A percentile compares a stretch with the other conserved stretches of the same genome.
These are phyloP conservation scores for Melitaea cinxia DNA, from an alignment of 1,140 invertebrate genomes.

Conservation along the genomic window DNA sequence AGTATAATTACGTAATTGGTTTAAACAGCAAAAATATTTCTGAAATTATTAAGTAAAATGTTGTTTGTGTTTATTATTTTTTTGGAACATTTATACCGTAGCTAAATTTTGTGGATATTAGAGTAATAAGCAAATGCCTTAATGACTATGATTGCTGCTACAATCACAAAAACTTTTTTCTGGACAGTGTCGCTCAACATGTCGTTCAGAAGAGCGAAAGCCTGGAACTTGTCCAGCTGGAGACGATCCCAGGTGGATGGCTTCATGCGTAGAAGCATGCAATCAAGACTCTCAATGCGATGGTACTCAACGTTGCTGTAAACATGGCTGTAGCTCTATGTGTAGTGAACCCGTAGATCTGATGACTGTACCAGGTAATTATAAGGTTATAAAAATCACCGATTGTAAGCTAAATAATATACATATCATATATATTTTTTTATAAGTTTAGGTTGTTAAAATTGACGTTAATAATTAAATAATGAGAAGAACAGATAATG, in stretches of 20 bases:
- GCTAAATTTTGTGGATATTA: too few species aligned
- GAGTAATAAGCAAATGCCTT: too few species aligned
- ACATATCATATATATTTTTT: not conserved
- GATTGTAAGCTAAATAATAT: not conserved
- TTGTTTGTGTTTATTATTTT: not conserved
- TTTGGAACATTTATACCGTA: not conserved
- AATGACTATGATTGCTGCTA: too few species aligned
- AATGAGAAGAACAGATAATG: too few species aligned
- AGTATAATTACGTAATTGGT: not conserved
- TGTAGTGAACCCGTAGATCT: constrained; percentile 84
- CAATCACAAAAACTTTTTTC: constrained; percentile 10
- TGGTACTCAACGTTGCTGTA: constrained; percentile 85
- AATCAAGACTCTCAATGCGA: constrained; percentile 84
- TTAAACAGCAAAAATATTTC: not conserved
- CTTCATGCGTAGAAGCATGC: constrained; percentile 84
- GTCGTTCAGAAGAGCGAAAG: constrained; percentile 60
- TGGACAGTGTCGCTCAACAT: constrained; percentile 65
- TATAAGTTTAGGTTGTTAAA: too few species aligned
- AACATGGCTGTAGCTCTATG: constrained; percentile 84
- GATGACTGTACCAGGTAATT: constrained; percentile 68
- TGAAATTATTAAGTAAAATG: not conserved
- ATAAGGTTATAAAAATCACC: not conserved
- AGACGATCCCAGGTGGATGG: constrained; percentile 78
- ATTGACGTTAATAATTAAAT: too few species aligned
- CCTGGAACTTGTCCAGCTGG: constrained; percentile 69